These are phyloP conservation scores for Eonycteris spelaea DNA, from an alignment of 2,113 vertebrate genomes.

Conservation along the genomic window DNA sequence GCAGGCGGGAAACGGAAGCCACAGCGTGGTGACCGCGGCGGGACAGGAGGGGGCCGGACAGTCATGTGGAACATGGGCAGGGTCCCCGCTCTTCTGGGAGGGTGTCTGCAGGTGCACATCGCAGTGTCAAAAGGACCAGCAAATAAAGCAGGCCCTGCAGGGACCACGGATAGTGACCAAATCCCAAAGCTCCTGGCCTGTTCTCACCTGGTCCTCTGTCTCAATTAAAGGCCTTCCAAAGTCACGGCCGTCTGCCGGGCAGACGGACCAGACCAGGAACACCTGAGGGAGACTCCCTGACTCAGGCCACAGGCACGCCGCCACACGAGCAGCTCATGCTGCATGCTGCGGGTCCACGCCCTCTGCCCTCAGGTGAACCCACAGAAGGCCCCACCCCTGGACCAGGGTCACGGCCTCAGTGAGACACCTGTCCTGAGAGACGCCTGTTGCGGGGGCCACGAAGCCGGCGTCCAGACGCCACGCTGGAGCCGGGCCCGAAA, in stretches of 20 bases:
- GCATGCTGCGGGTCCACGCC: rapidly evolving
- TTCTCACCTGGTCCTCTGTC: not conserved
- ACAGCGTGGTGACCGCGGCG: not conserved
- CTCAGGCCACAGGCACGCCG: not conserved
- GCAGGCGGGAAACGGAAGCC: rapidly evolving
- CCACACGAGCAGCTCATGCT: not conserved
- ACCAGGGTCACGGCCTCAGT: not conserved
- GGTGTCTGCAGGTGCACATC: not conserved
- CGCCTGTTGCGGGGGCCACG: rapidly evolving
- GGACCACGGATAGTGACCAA: not conserved
- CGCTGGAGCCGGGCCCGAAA: rapidly evolving
- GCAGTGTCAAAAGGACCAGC: not conserved
- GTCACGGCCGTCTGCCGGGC: not conserved
- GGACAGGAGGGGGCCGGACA: not conserved
- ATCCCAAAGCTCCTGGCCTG: not conserved
- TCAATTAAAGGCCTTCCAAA: not conserved
- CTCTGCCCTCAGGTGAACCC: not conserved
- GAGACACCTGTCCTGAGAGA: not conserved
- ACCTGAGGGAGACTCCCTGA: not conserved
- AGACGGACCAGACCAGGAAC: not conserved
- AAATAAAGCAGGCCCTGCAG: not conserved
- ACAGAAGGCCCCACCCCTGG: not conserved
- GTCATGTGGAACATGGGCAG: not conserved
- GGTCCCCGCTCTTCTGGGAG: not conserved
- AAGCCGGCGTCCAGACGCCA: not conserved